phyloP scores from a whole-genome alignment of 2,113 vertebrate species.

The Zeus faber region DNA sequence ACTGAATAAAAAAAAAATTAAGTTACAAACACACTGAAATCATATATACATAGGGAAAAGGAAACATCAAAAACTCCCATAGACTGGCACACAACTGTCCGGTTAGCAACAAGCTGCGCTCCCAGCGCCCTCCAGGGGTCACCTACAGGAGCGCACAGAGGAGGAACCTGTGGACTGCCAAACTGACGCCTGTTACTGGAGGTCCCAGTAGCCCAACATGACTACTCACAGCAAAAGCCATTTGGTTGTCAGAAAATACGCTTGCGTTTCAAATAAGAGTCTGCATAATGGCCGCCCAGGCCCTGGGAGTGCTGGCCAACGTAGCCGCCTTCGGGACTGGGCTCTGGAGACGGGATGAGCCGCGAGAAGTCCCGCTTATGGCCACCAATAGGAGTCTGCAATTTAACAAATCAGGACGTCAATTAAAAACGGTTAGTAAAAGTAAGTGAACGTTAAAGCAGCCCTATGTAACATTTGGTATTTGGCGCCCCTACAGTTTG shows the following conservation, averaged over 20 bases:
- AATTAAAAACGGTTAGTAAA: neutral
- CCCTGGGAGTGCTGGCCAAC: constrained; percentile 93
- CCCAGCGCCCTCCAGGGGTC: constrained; percentile 50
- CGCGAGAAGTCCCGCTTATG: constrained; percentile 90
- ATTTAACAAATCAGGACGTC: neutral
- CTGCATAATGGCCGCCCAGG: constrained; percentile 90
- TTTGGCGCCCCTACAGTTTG: too few relatives aligned
- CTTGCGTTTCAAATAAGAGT: constrained; percentile 92
- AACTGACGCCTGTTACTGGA: constrained; percentile 12
- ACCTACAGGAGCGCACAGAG: constrained; percentile 33
- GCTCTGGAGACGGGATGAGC: constrained; percentile 88
- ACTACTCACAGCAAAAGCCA: constrained; percentile 12
- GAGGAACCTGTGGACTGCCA: constrained; percentile 31
- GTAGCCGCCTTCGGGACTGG: constrained; percentile 88
- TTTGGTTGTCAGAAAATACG: constrained; percentile 83
- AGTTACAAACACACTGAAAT: constrained; percentile 71
- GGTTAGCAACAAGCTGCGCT: constrained; percentile 30
- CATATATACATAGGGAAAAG: constrained; percentile 49
- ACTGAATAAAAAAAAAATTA: constrained; percentile 56
- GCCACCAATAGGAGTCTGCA: constrained; percentile 82
- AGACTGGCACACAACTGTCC: constrained; percentile 30
- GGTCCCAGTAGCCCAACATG: constrained; percentile 22
- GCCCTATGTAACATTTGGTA: too few relatives aligned
- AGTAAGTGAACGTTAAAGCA: too few relatives aligned
- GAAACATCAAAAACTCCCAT: constrained; percentile 30